Base-by-base conservation (phyloP, 2,113 vertebrate species). In the Calyptommatus sinebrachiatus region DNA sequence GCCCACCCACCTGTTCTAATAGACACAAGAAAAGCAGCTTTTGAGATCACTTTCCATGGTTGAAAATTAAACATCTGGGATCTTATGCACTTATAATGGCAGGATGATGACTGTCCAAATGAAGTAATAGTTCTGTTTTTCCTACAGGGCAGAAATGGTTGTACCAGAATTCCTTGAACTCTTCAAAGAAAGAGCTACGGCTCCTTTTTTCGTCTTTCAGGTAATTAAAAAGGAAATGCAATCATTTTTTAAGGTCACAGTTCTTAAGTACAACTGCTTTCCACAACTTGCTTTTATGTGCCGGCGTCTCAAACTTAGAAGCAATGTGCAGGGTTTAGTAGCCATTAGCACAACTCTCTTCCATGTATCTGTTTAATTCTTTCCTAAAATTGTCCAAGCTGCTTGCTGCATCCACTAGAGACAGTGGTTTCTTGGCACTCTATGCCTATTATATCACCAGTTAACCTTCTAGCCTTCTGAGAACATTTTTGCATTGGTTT, bases 171-270 rank as follows among this genome's bases (percentile, higher is more conserved):
- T 99, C 91, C 92, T 98, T 22, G 97, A 98, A 82, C 96, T 99
- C 22, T 99, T 99, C 83, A 98, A 91, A 90, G 98, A 99, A 84
- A 91, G 98, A 88, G 98, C 98, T 72, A 99, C 97, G 0, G 98
- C 98, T 5, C 98, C 98, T 0, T 99, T 99, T 93, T 99, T 99
- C 71, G 97, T 99, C 76, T 99, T 99, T 84, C 98, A 99, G 97
- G 98, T 99, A 92, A 88, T 61, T 8, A 1, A 3, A 4, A 1
- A 11, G 24, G 14, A 24, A 35, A 12, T 22, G 46, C 50, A 61
- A 46, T 6, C 28, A 11, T 24, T 28, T 22, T 8, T 48, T 67
- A 28, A 82, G 63, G 7, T 20, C 57, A 28, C 28, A 66, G 60
- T n/a, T 41, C 5, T 8, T 53, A 46, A n/a, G 31, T 10, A 46